phyloP scores from a whole-genome alignment of 53 echinoderm and acorn worm species.

The Hippasteria phrygiana region DNA sequence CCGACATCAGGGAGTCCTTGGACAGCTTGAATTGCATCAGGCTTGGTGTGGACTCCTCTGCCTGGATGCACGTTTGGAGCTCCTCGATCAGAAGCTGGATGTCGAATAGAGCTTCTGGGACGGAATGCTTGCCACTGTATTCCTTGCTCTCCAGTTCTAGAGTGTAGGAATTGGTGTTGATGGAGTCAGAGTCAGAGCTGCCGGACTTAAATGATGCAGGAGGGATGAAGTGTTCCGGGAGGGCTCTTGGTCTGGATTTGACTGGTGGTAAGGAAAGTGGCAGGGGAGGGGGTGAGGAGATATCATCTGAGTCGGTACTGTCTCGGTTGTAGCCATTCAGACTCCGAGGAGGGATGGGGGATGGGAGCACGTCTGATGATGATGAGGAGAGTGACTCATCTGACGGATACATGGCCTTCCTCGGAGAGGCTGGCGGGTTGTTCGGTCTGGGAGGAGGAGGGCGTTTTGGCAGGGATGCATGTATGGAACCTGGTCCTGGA shows the following conservation, averaged over 20 bases:
- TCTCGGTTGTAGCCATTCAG: constrained; percentile 56
- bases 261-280: constrained; percentile 71
- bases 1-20: constrained; percentile 78
- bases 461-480: constrained; percentile 67
- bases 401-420: constrained; percentile 54
- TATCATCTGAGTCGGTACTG: constrained; percentile 11
- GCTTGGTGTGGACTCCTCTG: constrained; percentile 39
- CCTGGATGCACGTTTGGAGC: constrained; percentile 51
- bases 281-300: constrained; percentile 80
- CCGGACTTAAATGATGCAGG: constrained; percentile 39
- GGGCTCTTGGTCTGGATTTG: constrained; percentile 33
- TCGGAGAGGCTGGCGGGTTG: constrained; percentile 68
- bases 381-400: constrained; percentile 58
- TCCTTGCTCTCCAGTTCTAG: constrained; percentile 82
- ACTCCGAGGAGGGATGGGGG: constrained; percentile 71
- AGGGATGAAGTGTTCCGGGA: constrained; percentile 52
- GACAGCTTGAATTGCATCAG: constrained; percentile 66
- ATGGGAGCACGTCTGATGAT: constrained; percentile 41
- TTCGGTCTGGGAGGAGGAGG: constrained; percentile 81
- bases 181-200: constrained; percentile 4
- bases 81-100: constrained; percentile 77
- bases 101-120: constrained; percentile 75
- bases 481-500: constrained; percentile 64
- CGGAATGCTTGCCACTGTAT: constrained; percentile 69
- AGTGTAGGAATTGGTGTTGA: constrained; percentile 16